Evolutionary conservation across 2,888 invertebrate genomes (phyloP), one percentile per base, ranked within the genome.

Genomic region (Capitulum mitella): DNA sequence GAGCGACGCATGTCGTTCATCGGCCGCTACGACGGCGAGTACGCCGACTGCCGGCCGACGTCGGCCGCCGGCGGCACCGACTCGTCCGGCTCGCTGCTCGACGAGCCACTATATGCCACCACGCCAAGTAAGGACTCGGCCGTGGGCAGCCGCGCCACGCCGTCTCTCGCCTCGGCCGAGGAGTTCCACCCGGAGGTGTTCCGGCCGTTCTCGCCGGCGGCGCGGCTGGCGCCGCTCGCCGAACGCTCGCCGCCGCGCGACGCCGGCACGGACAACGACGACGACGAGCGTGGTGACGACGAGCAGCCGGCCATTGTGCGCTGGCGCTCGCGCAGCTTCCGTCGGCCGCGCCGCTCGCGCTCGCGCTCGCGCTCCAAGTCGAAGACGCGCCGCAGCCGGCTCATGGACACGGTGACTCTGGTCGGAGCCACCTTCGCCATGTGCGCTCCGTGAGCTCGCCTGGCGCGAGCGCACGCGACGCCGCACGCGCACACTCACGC

Each of bases 401-500:
- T 70, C 22, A 19, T 70, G 70, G 70, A 70, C 37, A 70, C 70
- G 22, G 70, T 70, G 26, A 37, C 37, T 6, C 19, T 70, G 22
- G 37, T 70, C 1, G 70, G 70, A 37, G 70, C 70, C 37, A 70
- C 70, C 34, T 70, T 70, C 70, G 70, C 70, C 26, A 70, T 70
- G 70, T 70, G 70, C 26, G 70, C 70, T n/a, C 70, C 70, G 70
- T 70, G 70, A 70, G 70, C 70, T 70, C 70, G 70, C 70, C 37
- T 26, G 22, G 37, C 6, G 70, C 70, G 37, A 70, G 70, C 40
- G 6, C 37, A 40, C 40, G 70, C 22, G 70, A 70, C 14, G 34
- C 22, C 26, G 10, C 70, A 40, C 70, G 10, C 40, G 40, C 37
- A 26, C 19, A 29, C 8, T 19, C 22, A 37, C 37, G 37, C 70